Base-by-base conservation (phyloP, 2,113 vertebrate species). In the Macroglossus sobrinus region DNA sequence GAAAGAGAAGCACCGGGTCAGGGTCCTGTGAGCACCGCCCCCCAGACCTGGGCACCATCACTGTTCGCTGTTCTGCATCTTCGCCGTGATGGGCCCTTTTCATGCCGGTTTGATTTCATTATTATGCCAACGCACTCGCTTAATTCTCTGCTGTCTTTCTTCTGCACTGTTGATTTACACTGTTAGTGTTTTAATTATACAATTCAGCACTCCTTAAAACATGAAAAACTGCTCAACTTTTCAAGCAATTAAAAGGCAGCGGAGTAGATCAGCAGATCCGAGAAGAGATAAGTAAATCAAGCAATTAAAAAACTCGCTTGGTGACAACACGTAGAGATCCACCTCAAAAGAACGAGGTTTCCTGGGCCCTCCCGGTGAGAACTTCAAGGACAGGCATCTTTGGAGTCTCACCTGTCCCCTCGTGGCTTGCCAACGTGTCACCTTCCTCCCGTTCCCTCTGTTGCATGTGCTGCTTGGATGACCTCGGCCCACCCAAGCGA, bases 141-240 rank as follows among this genome's bases (percentile, higher is more conserved):
- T 99, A 98, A 99, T 99, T 99, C 99, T 98, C 98, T 50, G 95
- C 99, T 98, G 98, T 98, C 98, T 98, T 98, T 99, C 98, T 98
- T 99, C 98, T 97, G 98, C 98, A 92, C 98, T 97, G 99, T 98
- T 99, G 99, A 99, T 99, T 99, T 99, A 99, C 99, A 98, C 98
- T 95, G 98, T 98, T 98, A 98, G 98, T 97, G 98, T 97, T 99
- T 99, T 99, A 99, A 99, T 99, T 99, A 99, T 98, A 98, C 98
- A 99, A 99, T 99, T 99, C 99, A 99, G 99, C 99, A 99, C 99
- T 98, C 99, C 98, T 99, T 99, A 99, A 99, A 99, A 99, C 99
- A 98, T 98, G 99, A 99, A 98, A 99, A 99, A 99, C 98, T 93
- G 98, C 98, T 98, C 98, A 98, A 98, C 99, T 99, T 97, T 96